A percentile compares a stretch with the other conserved stretches of the same genome.
phyloP scores from a whole-genome alignment of 2,113 vertebrate genomes.

The Trinectes maculatus region DNA sequence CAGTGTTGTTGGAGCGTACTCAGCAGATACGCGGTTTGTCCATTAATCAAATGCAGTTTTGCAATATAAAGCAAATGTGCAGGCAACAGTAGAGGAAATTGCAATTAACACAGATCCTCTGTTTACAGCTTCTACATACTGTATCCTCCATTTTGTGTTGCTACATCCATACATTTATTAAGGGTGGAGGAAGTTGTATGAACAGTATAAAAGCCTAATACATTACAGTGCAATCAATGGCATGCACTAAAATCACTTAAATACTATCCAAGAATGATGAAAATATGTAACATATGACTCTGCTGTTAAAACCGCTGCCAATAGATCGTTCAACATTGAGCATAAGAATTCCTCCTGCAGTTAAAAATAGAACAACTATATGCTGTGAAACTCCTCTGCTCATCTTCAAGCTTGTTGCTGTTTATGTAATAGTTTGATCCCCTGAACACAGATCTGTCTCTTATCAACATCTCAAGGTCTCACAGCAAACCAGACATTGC shows the following conservation, averaged over 20 bases:
- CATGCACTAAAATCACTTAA: constrained; percentile 4
- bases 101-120: too few relatives aligned
- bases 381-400: constrained; percentile 26
- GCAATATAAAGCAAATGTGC: too few relatives aligned
- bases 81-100: too few relatives aligned
- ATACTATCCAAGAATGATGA: background rate
- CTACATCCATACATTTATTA: background rate
- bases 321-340: constrained; percentile 8
- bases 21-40: too few relatives aligned
- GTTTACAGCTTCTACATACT: too few relatives aligned
- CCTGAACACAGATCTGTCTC: constrained; percentile 18
- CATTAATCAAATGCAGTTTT: too few relatives aligned
- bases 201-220: too few relatives aligned
- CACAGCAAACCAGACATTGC: constrained; percentile 6
- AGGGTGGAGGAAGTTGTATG: too few relatives aligned
- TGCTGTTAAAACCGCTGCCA: background rate
- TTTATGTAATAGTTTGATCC: constrained; percentile 44
- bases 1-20: too few relatives aligned
- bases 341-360: background rate
- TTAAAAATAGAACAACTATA: constrained; percentile 37
- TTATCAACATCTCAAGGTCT: constrained; percentile 1
- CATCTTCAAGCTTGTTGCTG: constrained; percentile 15
- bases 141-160: constrained; percentile 9
- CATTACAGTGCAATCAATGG: too few relatives aligned
- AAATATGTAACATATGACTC: background rate